phyloP scores from a whole-genome alignment of 2,113 vertebrate genomes.

The Leucoraja erinaceus region DNA sequence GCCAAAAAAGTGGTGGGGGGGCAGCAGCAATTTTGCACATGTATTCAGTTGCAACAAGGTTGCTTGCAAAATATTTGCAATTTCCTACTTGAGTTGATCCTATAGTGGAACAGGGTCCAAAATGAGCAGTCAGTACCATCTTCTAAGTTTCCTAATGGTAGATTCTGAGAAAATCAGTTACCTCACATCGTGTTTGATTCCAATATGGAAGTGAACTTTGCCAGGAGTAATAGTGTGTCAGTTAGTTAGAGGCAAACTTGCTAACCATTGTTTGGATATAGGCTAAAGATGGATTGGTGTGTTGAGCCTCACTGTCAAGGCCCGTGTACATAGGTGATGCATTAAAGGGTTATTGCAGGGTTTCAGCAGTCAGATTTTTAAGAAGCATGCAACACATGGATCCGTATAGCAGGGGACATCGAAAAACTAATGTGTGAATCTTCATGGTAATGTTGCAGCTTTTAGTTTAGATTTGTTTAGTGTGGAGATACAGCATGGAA shows the following conservation, averaged over 20 bases:
- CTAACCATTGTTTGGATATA: not conserved
- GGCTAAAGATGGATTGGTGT: not conserved
- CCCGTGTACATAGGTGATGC: no score
- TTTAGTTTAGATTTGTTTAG: no score
- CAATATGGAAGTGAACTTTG: not conserved
- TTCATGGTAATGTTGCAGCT: no score
- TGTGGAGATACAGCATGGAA: no score
- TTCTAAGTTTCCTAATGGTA: not conserved
- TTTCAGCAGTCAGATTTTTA: no score
- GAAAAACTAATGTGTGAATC: no score
- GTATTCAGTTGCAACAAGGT: not conserved
- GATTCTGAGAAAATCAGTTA: no score
- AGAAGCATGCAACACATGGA: no score
- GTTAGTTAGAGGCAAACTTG: not conserved
- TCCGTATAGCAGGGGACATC: no score
- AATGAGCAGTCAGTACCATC: not conserved
- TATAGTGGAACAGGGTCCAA: not conserved
- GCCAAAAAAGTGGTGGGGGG: not conserved
- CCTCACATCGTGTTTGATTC: not conserved
- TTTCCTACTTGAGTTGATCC: not conserved
- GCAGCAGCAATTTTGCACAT: no score
- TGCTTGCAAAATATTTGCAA: not conserved
- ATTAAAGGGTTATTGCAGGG: not conserved
- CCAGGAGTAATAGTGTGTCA: not conserved
- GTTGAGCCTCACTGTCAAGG: not conserved